Evolutionary conservation across 1,140 invertebrate genomes (phyloP).

Genomic region (Chelonus insularis): DNA sequence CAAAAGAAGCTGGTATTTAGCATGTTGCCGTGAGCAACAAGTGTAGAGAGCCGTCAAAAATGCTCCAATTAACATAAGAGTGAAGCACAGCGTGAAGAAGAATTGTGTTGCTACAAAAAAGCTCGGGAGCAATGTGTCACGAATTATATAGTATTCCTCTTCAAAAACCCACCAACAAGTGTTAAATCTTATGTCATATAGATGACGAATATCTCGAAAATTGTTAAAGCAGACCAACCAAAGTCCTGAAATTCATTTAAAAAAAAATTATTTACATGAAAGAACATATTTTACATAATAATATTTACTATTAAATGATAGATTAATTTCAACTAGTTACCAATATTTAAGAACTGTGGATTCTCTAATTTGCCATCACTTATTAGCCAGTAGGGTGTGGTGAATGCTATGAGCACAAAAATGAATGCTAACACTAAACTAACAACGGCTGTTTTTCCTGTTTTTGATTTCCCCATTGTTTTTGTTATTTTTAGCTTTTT

Average conservation of each 20-base stretch:
- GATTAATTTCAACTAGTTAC: no score
- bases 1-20: slow-evolving; percentile 74
- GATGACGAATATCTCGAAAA: slow-evolving; percentile 79
- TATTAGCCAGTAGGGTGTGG: slow-evolving; percentile 90
- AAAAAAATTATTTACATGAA: no score
- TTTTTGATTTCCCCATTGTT: slow-evolving; percentile 66
- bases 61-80: slow-evolving; percentile 72
- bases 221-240: slow-evolving; percentile 90
- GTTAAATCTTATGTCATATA: slow-evolving; percentile 76
- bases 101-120: slow-evolving; percentile 94
- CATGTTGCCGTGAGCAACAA: slow-evolving; percentile 76
- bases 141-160: slow-evolving; percentile 90
- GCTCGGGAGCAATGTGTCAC: slow-evolving; percentile 78
- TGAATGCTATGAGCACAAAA: slow-evolving; percentile 84
- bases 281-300: slow-evolving; percentile 1
- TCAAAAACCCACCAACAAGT: slow-evolving; percentile 93
- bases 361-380: slow-evolving; percentile 79
- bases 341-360: slow-evolving; percentile 80
- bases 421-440: slow-evolving; percentile 71
- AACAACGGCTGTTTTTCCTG: slow-evolving; percentile 69
- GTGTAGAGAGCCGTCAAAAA: slow-evolving; percentile 74
- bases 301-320: background rate
- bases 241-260: slow-evolving; percentile 68
- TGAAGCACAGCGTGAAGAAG: slow-evolving; percentile 86
- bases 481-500: no score